Evolutionary conservation across 2,113 vertebrate species (phyloP), one percentile per base, ranked within the genome.

Genomic region (Zingel zingel): DNA sequence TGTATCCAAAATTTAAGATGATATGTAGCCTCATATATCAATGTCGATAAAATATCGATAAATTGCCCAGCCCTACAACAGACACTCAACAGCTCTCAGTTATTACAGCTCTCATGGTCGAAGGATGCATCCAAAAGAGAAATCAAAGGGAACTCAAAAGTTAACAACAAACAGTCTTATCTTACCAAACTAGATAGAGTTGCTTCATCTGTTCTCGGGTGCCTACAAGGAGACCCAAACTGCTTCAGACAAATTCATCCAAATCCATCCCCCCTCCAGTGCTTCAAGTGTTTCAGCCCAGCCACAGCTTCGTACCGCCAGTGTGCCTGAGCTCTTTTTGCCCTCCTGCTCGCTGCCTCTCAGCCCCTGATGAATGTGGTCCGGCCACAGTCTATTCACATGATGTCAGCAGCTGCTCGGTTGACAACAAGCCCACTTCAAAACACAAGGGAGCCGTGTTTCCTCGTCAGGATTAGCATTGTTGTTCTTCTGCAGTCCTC

Each of bases 381-480:
- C 77, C 70, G 86, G 85, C 74, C 83, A 65, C 84, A 56, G 79
- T 84, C 84, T 75, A 64, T 86, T 91, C 88, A 87, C 88, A 87
- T 89, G 80, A 91, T 86, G 87, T 88, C 86, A 94, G 89, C 87
- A 89, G 84, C 87, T 87, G 88, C 87, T 57, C 16, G 62, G 62
- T 57, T 25, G 75, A 90, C 73, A 79, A 43, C 77, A 11, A 84
- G 83, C 82, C 70, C 82, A 86, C 81, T 90, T 85, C 86, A 92
- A 86, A 86, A 92, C 89, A 90, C 78, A 63, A 89, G 89, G 86
- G 84, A 88, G 86, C 82, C 71, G 76, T 39, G 82, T 89, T 93
- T 94, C 89, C 85, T 86, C 77, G 1, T 51, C 27, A 19, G 76
- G 80, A 69, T 79, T 56, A 48, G 81, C 86, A 89, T 85, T 88